phyloP scores from a whole-genome alignment of 2,113 vertebrate species.

The Plectropomus leopardus region DNA sequence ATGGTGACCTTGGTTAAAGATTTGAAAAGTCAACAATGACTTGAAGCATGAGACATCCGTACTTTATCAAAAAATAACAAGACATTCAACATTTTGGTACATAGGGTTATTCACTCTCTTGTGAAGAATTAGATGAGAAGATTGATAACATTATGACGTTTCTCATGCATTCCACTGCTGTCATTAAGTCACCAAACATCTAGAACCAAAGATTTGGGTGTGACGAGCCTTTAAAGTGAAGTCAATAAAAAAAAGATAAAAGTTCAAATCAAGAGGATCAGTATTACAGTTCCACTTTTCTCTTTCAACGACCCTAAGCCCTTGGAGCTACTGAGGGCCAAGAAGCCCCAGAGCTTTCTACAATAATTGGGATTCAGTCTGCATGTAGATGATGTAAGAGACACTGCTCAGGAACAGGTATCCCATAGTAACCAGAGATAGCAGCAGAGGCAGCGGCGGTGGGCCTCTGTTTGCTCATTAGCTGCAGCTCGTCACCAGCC shows the following conservation, averaged over 20 bases:
- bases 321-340: not conserved
- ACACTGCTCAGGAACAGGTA: conserved; percentile 21
- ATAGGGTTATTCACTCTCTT: not conserved
- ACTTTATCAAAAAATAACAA: not conserved
- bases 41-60: too few relatives aligned
- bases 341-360: conserved; percentile 5
- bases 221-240: not conserved
- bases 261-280: not conserved
- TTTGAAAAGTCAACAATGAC: too few relatives aligned
- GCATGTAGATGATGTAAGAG: conserved; percentile 24
- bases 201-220: not conserved
- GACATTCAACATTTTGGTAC: too few relatives aligned
- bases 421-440: conserved; percentile 21
- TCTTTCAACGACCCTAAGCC: not conserved
- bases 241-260: not conserved
- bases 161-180: not conserved
- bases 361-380: conserved; percentile 36
- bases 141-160: not conserved
- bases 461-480: conserved; percentile 33
- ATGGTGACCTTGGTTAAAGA: too few relatives aligned
- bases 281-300: not conserved
- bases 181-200: not conserved
- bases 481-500: conserved; percentile 10
- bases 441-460: not conserved
- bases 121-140: not conserved